These are phyloP conservation scores for western clawed frog (Xenopus tropicalis) DNA, from an alignment of 2,113 vertebrate genomes.

Conservation along the genomic window DNA sequence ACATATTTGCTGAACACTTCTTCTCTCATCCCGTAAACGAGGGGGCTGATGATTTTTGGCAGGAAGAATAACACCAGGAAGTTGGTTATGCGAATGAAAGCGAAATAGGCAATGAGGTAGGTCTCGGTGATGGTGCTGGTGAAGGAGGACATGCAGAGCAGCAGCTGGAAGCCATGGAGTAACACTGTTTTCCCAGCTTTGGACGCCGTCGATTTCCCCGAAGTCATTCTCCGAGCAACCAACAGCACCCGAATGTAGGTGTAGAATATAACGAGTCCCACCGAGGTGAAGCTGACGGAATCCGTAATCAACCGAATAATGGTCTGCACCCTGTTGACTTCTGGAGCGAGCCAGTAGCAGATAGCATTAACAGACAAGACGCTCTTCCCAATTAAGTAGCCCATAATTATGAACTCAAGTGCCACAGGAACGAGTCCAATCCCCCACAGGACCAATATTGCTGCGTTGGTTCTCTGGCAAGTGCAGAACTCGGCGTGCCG, in stretches of 20 bases:
- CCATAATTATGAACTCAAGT: conserved; percentile 10
- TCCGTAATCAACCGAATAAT: not conserved
- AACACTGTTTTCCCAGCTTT: conserved; percentile 14
- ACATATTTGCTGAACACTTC: conserved; percentile 12
- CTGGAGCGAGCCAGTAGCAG: not conserved
- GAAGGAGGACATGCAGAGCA: conserved; percentile 12
- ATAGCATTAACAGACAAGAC: not conserved
- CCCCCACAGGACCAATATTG: conserved; percentile 15
- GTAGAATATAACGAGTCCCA: conserved; percentile 17
- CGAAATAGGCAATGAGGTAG: not conserved
- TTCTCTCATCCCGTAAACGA: conserved; percentile 22
- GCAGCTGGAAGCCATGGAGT: conserved; percentile 13
- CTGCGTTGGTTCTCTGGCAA: not conserved
- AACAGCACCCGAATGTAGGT: conserved; percentile 26
- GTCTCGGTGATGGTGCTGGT: conserved; percentile 4
- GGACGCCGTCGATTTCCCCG: not conserved
- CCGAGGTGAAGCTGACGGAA: not conserved
- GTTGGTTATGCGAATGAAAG: not conserved
- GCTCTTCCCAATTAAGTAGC: not conserved
- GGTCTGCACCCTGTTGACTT: not conserved
- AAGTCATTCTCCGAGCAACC: not conserved
- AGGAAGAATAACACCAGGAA: conserved; percentile 9
- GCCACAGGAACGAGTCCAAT: not conserved
- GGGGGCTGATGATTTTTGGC: conserved; percentile 28
- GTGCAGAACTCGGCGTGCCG: conserved; percentile 17